Base-by-base conservation (phyloP, 2,888 invertebrate genomes). In the Ophioninae sp. region DNA sequence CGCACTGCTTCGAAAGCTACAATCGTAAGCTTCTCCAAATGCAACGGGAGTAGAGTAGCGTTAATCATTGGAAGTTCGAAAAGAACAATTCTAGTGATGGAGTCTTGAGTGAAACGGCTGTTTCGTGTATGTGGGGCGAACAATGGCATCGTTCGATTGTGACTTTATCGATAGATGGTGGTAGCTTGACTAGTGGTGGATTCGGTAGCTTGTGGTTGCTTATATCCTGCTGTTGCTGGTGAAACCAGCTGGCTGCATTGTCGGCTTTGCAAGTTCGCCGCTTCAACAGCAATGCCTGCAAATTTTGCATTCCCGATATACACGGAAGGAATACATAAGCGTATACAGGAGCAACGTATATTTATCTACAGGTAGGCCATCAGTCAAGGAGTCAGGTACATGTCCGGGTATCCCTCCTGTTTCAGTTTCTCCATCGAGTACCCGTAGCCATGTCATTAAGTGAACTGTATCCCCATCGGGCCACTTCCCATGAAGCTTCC, bases 151-250 rank as follows among this genome's bases (percentile, higher is more conserved):
- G 67, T 22, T 39, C 61, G 73, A 51, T 73, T 68, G 67, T 22
- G 61, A 68, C 81, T 9, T 73, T 77, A 81, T 81, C 77, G 81
- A 81, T 81, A 73, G 67, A 68, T 56, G 77, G 30, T 58, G 13
- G 17, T 51, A 13, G 13, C 51, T 6, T 17, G 51, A 0, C 17
- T 51, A 5, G 59, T 65, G 37, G 64, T 44, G 44, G 30, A 30
- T 30, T 30, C 63, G 67, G 61, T 30, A 37, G 30, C 13, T 69
- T 63, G 61, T 30, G 67, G 30, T 69, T 61, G 30, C 61, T 77
- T 9, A 61, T 61, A 20, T 67, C 41, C 71, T 17, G 51, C 44
- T 44, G 64, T 61, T 51, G 73, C 20, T 37, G 76, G 44, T 39
- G 63, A 51, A 68, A 68, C 56, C 64, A 20, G 69, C 61, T 23